Evolutionary conservation across 2,888 invertebrate species (phyloP).

Genomic region (Tanytarsus gracilentus): DNA sequence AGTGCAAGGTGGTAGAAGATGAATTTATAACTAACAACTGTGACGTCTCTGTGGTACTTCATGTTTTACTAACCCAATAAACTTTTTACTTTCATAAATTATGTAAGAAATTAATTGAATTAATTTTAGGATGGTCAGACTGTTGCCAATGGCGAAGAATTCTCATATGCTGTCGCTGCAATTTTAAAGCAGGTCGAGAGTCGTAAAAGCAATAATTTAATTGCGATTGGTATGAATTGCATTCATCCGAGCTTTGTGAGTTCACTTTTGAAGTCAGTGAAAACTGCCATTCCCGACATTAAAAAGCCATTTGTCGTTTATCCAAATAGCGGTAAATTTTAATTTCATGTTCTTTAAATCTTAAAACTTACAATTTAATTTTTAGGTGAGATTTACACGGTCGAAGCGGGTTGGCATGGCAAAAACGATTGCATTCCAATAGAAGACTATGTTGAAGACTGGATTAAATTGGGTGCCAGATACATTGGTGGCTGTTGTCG

Average conservation of each 20-base stretch:
- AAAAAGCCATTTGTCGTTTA: conserved; percentile 73
- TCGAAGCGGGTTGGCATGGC: conserved; percentile 52
- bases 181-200: conserved; percentile 55
- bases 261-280: conserved; percentile 49
- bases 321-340: conserved; percentile 69
- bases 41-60: no score
- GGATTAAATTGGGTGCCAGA: conserved; percentile 71
- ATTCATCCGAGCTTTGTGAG: conserved; percentile 58
- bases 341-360: no score
- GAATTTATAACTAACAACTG: background rate
- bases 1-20: conserved; percentile 58
- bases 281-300: background rate
- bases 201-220: conserved; percentile 56
- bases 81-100: no score
- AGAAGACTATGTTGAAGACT: conserved; percentile 63
- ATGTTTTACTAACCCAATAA: conserved; percentile 31
- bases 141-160: conserved; percentile 72
- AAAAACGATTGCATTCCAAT: conserved; percentile 61
- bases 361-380: background rate
- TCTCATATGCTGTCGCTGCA: conserved; percentile 60
- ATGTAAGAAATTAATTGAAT: no score
- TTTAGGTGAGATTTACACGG: conserved; percentile 37
- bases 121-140: conserved; percentile 50
- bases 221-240: conserved; percentile 88
- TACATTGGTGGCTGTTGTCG: conserved; percentile 91